phyloP scores from a whole-genome alignment of 1,140 invertebrate genomes.

The Brachionus asplanchnoidis region DNA sequence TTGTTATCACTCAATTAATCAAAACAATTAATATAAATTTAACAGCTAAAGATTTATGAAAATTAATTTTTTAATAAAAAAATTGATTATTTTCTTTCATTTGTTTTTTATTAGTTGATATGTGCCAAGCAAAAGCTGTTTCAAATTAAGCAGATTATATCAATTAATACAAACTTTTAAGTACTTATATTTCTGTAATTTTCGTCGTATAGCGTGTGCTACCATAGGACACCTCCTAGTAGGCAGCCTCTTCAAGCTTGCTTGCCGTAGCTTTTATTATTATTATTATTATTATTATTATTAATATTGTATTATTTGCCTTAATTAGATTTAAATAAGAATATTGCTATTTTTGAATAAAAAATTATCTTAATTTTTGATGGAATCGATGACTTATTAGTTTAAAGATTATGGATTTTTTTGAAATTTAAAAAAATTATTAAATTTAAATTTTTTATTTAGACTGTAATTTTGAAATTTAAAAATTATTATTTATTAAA shows the following conservation, averaged over 20 bases:
- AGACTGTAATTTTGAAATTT: neutral
- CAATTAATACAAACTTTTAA: too few relatives aligned
- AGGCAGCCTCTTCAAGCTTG: too few relatives aligned
- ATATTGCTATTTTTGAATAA: too few relatives aligned
- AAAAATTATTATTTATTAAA: constrained; percentile 3
- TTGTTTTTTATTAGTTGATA: neutral
- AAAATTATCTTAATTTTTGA: too few relatives aligned
- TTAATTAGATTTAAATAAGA: neutral
- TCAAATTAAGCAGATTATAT: neutral
- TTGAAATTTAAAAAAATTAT: neutral
- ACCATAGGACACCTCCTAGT: too few relatives aligned
- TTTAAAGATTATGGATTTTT: neutral
- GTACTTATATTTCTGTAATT: too few relatives aligned
- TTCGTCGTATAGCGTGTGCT: too few relatives aligned
- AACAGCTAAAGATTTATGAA: neutral
- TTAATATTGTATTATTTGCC: neutral
- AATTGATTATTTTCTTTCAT: neutral
- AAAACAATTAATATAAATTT: neutral
- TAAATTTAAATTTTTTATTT: neutral
- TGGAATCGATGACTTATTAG: too few relatives aligned
- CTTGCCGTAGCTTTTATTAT: too few relatives aligned
- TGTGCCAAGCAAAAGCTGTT: neutral
- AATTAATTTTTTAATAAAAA: too few relatives aligned
- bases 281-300: too few relatives aligned
- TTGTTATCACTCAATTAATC: neutral